Evolutionary conservation across 2,797 vertebrate species (phyloP).

Genomic region (Echiichthys vipera): DNA sequence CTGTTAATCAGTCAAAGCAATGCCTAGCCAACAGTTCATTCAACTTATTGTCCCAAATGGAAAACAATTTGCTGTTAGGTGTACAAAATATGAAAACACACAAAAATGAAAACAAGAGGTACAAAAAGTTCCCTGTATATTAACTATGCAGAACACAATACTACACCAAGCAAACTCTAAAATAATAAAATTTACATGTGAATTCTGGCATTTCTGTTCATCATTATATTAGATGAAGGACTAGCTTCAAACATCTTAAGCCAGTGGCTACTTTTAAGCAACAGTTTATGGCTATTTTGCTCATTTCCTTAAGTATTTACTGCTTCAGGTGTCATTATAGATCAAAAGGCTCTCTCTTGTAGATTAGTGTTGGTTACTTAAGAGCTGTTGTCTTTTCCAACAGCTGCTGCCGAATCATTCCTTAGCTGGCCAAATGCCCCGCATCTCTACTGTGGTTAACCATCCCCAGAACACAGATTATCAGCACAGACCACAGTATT

Average conservation of each 20-base stretch:
- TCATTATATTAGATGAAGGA: background rate
- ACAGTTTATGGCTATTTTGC: background rate
- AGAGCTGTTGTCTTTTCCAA: slow-evolving; percentile 53
- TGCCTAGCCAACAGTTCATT: no score
- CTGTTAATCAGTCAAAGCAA: background rate
- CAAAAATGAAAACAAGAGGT: no score
- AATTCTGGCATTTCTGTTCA: background rate
- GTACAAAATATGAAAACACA: no score
- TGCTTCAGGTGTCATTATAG: slow-evolving; percentile 10
- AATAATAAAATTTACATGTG: background rate
- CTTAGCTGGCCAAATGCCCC: slow-evolving; percentile 21
- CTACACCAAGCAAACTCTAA: no score
- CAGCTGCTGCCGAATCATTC: slow-evolving; percentile 63
- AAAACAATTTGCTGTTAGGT: no score
- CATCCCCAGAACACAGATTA: slow-evolving; percentile 6
- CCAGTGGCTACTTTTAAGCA: background rate
- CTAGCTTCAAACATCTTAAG: background rate
- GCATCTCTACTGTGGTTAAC: slow-evolving; percentile 18
- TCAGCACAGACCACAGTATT: background rate
- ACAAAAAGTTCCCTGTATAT: no score
- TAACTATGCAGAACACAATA: no score
- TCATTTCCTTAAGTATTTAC: background rate
- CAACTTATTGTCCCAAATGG: no score
- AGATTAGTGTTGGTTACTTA: slow-evolving; percentile 29
- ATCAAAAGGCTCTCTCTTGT: slow-evolving; percentile 29